A percentile compares a stretch with the other conserved stretches of the same genome.
These are phyloP conservation scores for Aphelocoma californica DNA, from an alignment of 2,797 vertebrate species.

Conservation along the genomic window DNA sequence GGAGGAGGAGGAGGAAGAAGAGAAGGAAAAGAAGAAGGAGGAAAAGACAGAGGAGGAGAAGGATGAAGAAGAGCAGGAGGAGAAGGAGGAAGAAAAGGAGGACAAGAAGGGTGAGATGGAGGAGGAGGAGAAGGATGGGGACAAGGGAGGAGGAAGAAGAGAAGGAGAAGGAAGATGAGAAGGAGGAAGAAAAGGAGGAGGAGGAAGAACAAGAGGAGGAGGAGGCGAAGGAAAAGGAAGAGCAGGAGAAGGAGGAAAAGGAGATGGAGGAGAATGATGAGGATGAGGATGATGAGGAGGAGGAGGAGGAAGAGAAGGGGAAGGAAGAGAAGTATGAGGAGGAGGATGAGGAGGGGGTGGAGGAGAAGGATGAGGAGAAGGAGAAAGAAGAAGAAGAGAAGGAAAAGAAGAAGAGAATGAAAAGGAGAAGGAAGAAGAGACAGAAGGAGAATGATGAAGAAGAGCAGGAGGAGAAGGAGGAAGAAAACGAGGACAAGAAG, in stretches of 20 bases:
- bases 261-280: no score
- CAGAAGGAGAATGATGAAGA: no score
- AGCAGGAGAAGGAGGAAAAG: no score
- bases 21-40: no score
- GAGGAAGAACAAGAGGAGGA: neutral
- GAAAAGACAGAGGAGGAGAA: neutral
- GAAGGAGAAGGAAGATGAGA: fast-evolving
- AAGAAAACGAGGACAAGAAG: no score
- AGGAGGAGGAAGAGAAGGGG: no score
- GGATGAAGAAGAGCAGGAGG: no score
- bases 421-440: fast-evolving
- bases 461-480: neutral
- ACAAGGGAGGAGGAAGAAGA: fast-evolving
- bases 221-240: neutral
- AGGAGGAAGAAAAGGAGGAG: fast-evolving
- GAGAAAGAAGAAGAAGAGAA: neutral
- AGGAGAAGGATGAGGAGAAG: neutral
- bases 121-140: fast-evolving
- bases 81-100: no score
- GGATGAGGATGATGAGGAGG: no score
- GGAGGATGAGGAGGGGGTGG: no score
- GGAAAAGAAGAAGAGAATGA: no score
- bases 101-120: no score
- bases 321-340: neutral
- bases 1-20: neutral